Percentiles rank a stretch among this genome's conserved stretches.
These are phyloP conservation scores for Grammatotria lemairii DNA, from an alignment of 2,113 vertebrate species.

Conservation along the genomic window DNA sequence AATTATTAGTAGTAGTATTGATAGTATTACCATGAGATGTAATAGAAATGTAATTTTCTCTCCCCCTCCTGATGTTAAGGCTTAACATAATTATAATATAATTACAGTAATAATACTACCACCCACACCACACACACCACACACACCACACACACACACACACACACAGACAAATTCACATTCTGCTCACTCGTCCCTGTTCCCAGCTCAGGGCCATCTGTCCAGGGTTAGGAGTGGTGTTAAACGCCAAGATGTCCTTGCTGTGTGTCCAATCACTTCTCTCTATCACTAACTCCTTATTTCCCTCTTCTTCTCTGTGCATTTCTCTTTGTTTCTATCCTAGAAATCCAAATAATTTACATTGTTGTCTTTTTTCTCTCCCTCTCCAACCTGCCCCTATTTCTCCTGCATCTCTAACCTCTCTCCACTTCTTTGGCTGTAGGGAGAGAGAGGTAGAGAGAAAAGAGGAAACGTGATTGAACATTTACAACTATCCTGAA, in stretches of 20 bases:
- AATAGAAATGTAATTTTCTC: background rate
- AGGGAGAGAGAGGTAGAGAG: background rate
- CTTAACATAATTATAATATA: background rate
- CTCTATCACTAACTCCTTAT: background rate
- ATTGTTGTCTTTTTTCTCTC: background rate
- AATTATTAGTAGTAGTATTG: background rate
- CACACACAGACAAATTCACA: background rate
- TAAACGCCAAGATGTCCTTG: constrained; percentile 32
- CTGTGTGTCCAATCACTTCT: background rate
- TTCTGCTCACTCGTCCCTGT: background rate
- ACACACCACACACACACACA: background rate
- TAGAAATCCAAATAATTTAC: background rate
- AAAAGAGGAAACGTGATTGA: constrained; percentile 45
- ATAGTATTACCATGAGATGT: background rate
- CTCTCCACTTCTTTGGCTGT: background rate
- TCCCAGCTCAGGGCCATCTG: constrained; percentile 27
- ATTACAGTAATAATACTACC: background rate
- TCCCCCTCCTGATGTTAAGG: background rate
- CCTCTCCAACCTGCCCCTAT: background rate
- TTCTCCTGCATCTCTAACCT: background rate
- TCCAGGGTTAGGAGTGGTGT: constrained; percentile 19
- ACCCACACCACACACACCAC: background rate
- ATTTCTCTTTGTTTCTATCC: background rate
- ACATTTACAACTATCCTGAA: constrained; percentile 64
- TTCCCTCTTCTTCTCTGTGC: background rate